These are phyloP conservation scores for Chelidonichthys spinosus DNA, from an alignment of 2,797 vertebrate species.

Conservation along the genomic window DNA sequence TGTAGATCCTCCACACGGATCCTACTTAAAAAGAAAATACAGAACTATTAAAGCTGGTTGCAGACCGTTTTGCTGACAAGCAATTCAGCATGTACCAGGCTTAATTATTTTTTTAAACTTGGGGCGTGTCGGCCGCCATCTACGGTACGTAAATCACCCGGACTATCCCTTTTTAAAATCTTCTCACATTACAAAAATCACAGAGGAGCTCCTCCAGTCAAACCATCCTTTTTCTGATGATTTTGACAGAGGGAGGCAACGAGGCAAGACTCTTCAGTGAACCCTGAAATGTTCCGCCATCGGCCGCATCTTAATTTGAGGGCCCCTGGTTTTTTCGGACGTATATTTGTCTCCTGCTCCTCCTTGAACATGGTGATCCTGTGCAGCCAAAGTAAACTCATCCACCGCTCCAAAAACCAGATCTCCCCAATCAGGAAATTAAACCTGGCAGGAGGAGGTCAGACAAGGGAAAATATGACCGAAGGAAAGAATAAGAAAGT, in stretches of 20 bases:
- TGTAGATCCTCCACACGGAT: too few species aligned
- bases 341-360: slow-evolving; percentile 20
- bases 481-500: slow-evolving; percentile 47
- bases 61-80: too few species aligned
- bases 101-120: too few species aligned
- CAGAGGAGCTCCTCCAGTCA: slow-evolving; percentile 16
- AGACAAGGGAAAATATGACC: slow-evolving; percentile 67
- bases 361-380: slow-evolving; percentile 27
- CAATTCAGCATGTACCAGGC: too few species aligned
- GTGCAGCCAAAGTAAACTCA: slow-evolving; percentile 71
- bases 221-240: not conserved
- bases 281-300: slow-evolving; percentile 56
- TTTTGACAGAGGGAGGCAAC: slow-evolving; percentile 17
- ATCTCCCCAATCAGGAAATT: slow-evolving; percentile 69
- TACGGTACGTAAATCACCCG: too few species aligned
- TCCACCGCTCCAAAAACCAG: slow-evolving; percentile 55
- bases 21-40: too few species aligned
- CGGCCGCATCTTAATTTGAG: slow-evolving; percentile 53
- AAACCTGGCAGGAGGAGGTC: slow-evolving; percentile 60
- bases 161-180: slow-evolving; percentile 2
- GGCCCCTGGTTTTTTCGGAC: slow-evolving; percentile 33
- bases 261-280: slow-evolving; percentile 43
- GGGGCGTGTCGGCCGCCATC: too few species aligned
- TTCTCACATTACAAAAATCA: slow-evolving; percentile 44
- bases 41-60: too few species aligned